A percentile compares a stretch with the other conserved stretches of the same genome.
Evolutionary conservation across 2,888 invertebrate genomes (phyloP).

Genomic region (Gortyna flavago): DNA sequence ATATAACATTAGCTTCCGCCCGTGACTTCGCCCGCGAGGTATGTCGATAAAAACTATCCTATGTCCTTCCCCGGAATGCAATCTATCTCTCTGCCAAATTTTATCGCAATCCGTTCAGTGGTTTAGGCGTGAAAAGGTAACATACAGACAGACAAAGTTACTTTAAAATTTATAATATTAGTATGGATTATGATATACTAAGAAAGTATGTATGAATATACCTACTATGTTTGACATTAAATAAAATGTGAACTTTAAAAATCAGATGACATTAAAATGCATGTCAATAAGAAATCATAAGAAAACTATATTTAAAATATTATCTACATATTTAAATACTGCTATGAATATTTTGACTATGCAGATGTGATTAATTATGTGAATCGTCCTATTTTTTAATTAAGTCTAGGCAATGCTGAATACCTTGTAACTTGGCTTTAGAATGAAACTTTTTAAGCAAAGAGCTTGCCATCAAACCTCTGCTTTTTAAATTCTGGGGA

Average conservation of each 20-base stretch:
- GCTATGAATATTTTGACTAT: slow-evolving; percentile 16
- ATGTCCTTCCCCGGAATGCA: too few species aligned
- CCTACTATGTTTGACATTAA: slow-evolving; percentile 2
- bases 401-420: not conserved
- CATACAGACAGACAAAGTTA: too few species aligned
- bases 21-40: too few species aligned
- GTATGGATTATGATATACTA: not conserved
- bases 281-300: slow-evolving; percentile 1
- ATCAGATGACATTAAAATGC: slow-evolving; percentile 9
- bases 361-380: not conserved
- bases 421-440: not conserved
- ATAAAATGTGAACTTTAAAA: slow-evolving; percentile 1
- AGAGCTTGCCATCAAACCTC: not conserved
- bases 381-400: not conserved
- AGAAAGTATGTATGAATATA: not conserved
- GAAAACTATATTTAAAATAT: not conserved
- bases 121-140: too few species aligned
- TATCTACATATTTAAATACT: not conserved
- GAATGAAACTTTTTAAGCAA: not conserved
- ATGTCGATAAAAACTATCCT: too few species aligned
- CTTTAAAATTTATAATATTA: too few species aligned
- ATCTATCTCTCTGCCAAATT: too few species aligned
- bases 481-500: not conserved
- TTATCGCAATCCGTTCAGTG: too few species aligned
- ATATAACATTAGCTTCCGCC: too few species aligned